phyloP scores from a whole-genome alignment of 2,888 invertebrate genomes.

The Campoplex capitator region DNA sequence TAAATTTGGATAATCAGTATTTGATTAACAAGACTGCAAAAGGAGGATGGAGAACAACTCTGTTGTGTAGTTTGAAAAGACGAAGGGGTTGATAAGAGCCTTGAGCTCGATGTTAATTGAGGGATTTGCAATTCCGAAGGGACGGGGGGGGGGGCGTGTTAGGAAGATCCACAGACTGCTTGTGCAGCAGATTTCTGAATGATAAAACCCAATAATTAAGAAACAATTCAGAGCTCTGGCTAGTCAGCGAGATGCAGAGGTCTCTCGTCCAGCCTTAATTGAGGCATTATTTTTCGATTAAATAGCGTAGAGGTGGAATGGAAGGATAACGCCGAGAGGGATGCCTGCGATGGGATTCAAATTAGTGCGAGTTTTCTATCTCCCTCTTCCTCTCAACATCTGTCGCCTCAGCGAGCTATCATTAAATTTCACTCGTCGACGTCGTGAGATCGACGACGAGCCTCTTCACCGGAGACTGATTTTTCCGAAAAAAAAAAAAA shows the following conservation, averaged over 20 bases:
- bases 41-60: not conserved
- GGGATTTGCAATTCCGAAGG: conserved; percentile 66
- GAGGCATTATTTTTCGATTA: conserved; percentile 82
- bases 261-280: conserved; percentile 74
- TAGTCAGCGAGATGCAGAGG: conserved; percentile 58
- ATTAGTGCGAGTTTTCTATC: conserved; percentile 77
- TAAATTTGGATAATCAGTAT: conserved; percentile 52
- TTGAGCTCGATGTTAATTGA: conserved; percentile 62
- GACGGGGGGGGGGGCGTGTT: not conserved
- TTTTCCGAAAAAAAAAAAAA: not conserved
- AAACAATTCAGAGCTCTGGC: conserved; percentile 76
- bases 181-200: conserved; percentile 57
- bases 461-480: conserved; percentile 3
- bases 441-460: conserved; percentile 61
- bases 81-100: conserved; percentile 42
- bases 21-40: conserved; percentile 49
- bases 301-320: conserved; percentile 69
- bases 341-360: conserved; percentile 81
- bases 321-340: conserved; percentile 48
- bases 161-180: conserved; percentile 58
- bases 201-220: conserved; percentile 79
- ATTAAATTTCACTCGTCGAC: conserved; percentile 81
- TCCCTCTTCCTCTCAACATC: conserved; percentile 76
- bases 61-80: not conserved
- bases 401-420: conserved; percentile 79